phyloP scores from a whole-genome alignment of 2,888 invertebrate genomes.

The Aphodius granarius region DNA sequence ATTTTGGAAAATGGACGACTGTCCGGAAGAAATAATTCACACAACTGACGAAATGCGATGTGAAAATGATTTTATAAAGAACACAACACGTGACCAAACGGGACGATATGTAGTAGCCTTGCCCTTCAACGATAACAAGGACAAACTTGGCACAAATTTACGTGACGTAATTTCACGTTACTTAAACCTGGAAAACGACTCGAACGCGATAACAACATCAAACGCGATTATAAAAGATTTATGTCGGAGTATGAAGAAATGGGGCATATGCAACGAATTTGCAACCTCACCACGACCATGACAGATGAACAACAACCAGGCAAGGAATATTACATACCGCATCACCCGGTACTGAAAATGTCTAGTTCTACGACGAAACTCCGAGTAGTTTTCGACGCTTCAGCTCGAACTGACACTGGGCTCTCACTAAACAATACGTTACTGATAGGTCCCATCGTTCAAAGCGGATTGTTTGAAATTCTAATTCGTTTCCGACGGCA shows the following conservation, averaged over 20 bases:
- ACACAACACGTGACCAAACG: neutral
- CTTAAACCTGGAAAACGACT: neutral
- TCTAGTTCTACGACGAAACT: neutral
- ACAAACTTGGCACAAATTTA: neutral
- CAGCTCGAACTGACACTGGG: neutral
- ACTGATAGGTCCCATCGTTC: neutral
- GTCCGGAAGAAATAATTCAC: neutral
- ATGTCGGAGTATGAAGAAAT: neutral
- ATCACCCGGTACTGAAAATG: neutral
- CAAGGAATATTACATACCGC: neutral
- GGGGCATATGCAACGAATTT: neutral
- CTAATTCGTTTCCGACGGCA: constrained; percentile 9
- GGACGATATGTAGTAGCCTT: constrained; percentile 6
- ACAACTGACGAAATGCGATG: neutral
- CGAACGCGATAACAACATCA: neutral
- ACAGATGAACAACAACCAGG: no score
- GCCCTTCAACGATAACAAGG: constrained; percentile 4
- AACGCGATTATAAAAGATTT: neutral
- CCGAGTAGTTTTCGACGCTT: neutral
- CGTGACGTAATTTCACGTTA: neutral
- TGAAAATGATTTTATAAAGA: constrained; percentile 6
- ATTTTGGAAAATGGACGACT: constrained; percentile 4
- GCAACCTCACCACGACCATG: no score
- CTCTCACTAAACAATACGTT: constrained; percentile 3
- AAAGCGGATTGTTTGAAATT: constrained; percentile 10